These are phyloP conservation scores for Rhinichthys osculus DNA, from an alignment of 2,797 vertebrate species.

Conservation along the genomic window DNA sequence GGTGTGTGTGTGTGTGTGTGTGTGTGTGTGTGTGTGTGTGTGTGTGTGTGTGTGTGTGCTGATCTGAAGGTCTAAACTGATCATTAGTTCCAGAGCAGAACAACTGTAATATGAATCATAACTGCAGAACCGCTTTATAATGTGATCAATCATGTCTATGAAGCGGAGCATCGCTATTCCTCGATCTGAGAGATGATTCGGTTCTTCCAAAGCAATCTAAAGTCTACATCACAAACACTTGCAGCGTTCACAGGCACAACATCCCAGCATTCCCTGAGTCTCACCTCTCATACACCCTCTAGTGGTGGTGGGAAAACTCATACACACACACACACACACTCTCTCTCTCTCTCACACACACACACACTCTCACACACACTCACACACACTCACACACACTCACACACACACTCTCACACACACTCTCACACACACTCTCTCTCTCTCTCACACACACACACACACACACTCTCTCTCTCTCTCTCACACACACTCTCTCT, in stretches of 20 bases:
- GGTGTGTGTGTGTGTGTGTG: no score
- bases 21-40: no score
- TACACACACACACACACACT: background rate
- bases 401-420: background rate
- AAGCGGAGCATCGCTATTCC: background rate
- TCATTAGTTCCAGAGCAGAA: no score
- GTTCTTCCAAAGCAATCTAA: background rate
- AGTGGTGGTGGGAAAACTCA: background rate
- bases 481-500: no score
- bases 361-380: background rate
- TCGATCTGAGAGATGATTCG: no score
- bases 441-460: no score
- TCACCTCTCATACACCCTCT: background rate
- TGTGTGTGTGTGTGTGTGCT: no score
- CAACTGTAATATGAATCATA: no score
- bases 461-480: no score
- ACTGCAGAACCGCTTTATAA: background rate
- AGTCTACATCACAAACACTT: background rate
- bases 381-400: no score
- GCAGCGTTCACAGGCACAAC: background rate
- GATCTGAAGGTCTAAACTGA: no score
- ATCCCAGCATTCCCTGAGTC: constrained; percentile 12
- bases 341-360: background rate
- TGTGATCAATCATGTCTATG: background rate
- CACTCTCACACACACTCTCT: background rate